Evolutionary conservation across 2,113 vertebrate species (phyloP), one percentile per base, ranked within the genome.

Genomic region (Triplophysa siluroides): DNA sequence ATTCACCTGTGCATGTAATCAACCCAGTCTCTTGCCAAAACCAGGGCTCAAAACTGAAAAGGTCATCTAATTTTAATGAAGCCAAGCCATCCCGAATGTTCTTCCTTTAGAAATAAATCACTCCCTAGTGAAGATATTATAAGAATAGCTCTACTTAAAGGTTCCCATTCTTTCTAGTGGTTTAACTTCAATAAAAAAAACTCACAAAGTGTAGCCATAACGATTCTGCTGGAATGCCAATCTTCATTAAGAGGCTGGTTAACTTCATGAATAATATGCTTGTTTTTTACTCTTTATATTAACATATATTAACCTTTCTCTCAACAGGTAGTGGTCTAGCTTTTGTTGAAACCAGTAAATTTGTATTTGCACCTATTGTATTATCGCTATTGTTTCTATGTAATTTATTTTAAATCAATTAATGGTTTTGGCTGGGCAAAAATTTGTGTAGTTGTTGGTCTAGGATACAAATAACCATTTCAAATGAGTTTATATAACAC

Each of bases 401-500:
- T 38, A 38, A 38, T 38, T 1, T 7, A 38, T 38, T 38, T 38
- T 7, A 38, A 38, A 38, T 38, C 7, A 38, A 38, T 38, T 0
- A 38, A 7, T 38, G 6, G 5, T 38, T 38, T 38, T 38, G 33
- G 33, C 33, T 38, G 6, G 33, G 33, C 33, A 38, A 38, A 33
- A 33, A 33, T 33, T 4, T 0, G 29, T 33, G 29, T 33, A 33
- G 29, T 33, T 33, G 29, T 33, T 33, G 29, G 29, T 33, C 29
- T 33, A 54, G 50, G 50, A 76, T 76, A 76, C 80, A 82, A 72
- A 64, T 61, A 68, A 45, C 16, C 38, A 11, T 58, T 41, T 76
- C 69, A 79, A 76, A 65, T 18, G 56, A 56, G 78, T 81, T 83
- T 79, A 80, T 80, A 52, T 80, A 81, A 84, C 33, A 19, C 23